Evolutionary conservation across 30 jellyfish, hydroid and myxozoan species (phyloP), one percentile per base, ranked within the genome.

Genomic region (Aurelia coerulea): DNA sequence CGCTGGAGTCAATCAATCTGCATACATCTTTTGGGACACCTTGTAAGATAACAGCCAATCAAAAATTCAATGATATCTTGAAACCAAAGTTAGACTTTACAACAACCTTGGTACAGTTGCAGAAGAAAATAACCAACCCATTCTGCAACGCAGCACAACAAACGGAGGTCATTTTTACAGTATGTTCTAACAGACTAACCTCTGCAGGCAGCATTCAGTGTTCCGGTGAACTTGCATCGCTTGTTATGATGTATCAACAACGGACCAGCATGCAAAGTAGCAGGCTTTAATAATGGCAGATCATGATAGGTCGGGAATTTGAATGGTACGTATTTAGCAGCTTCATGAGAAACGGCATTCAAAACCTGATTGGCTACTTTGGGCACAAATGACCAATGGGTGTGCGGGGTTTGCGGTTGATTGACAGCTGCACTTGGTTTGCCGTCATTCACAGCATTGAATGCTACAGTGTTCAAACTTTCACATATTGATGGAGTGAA

Each of bases 401-500:
- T 29, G 71, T 42, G 81, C 70, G 50, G 4, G 39, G 62, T 15
- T 23, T 50, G 68, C 3, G 73, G 74, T 18, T 16, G 33, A 50
- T 16, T 42, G 58, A 59, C 18, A 17, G 46, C 54, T 2, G 34
- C 63, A 65, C 49, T 63, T 14, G 73, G 69, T 42, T n/a, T 46
- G 16, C 62, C 88, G 10, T 76, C 71, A 41, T 74, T 87, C 17
- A 95, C 97, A 35, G 92, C 89, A 39, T 70, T 83, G 73, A 68
- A 68, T 18, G 97, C 97, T 5, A 90, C 69, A 3, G 95, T 90
- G 49, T 83, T 83, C 53, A 85, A 46, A 67, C 97, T 90, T 76
- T 79, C 94, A 66, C 97, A 90, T 31, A 83, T 83, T 35, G 97
- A 76, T 5, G 89, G 89, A 15, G 83, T 74, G 87, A 85, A 91